phyloP scores from a whole-genome alignment of 1,140 invertebrate genomes.

The Chrysomallon squamiferum region DNA sequence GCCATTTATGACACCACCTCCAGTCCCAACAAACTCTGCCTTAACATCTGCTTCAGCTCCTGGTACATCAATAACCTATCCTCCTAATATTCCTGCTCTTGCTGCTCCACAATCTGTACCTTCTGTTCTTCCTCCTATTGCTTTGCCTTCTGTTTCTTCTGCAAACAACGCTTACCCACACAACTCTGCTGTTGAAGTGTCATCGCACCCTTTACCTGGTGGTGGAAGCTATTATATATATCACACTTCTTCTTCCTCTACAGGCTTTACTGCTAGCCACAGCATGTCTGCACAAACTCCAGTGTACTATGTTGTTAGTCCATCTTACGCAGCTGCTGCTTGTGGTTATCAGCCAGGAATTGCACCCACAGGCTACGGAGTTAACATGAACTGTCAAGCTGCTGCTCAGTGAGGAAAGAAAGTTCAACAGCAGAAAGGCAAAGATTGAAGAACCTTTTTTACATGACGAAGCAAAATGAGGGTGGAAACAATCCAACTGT shows the following conservation, averaged over 20 bases:
- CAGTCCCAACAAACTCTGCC: neutral
- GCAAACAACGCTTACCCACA: neutral
- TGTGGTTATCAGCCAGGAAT: slow-evolving; percentile 12
- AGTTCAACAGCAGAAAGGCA: no score
- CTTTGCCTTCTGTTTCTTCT: slow-evolving; percentile 6
- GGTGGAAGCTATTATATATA: slow-evolving; percentile 31
- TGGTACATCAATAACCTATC: neutral
- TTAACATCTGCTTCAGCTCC: neutral
- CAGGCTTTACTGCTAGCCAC: slow-evolving; percentile 24
- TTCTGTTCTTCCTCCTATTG: slow-evolving; percentile 10
- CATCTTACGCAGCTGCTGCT: slow-evolving; percentile 8
- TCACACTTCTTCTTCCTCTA: slow-evolving; percentile 23
- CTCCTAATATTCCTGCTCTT: neutral
- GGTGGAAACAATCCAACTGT: no score
- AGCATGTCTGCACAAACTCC: slow-evolving; percentile 11
- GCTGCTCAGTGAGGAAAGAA: slow-evolving; percentile 2
- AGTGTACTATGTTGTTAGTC: slow-evolving; percentile 31
- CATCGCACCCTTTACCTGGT: neutral
- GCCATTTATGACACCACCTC: neutral
- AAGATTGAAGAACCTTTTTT: no score
- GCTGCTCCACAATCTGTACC: neutral
- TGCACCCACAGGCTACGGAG: neutral
- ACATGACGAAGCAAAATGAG: no score
- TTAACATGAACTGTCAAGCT: neutral
- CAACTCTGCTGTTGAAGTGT: neutral